Evolutionary conservation across 2,113 vertebrate species (phyloP), one percentile per base, ranked within the genome.

Genomic region (Alexandromys fortis): DNA sequence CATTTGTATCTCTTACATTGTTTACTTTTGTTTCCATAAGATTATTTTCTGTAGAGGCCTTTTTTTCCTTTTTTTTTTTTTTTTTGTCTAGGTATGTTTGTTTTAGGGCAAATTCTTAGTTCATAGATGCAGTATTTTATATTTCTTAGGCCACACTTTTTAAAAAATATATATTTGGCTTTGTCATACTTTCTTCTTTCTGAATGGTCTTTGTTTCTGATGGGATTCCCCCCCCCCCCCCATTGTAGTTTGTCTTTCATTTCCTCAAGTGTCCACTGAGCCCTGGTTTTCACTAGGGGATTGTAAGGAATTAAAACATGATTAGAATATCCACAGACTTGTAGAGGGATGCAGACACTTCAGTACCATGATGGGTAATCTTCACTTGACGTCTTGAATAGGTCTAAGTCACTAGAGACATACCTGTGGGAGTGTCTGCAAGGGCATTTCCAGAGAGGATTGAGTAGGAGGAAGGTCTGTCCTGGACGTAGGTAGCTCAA

Each of bases 101-200:
- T 61, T n/a, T 81, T 33, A 95, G n/a, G 87, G 28, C 52, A 55
- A 35, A 45, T 85, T 90, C 52, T 90, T 90, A 88, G 85, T 90
- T 95, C 30, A 67, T 22, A 81, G 7, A 33, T 72, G 28, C 19
- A 47, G 1, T 55, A 42, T 88, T 91, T 79, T 14, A 45, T 92
- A 77, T 93, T 92, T 91, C 52, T 92, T 65, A 76, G 61, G 14
- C 30, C 24, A 58, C 58, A 3, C 5, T 7, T 52, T 86, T 30
- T 7, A 47, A 47, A 47, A 47, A 47, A 47, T 85, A 42, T 78
- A 1, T 24, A 55, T 79, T 24, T 73, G 5, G 30, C n/a, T 92
- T 86, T 73, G n/a, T 24, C 42, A 61, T 72, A 13, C 67, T 73
- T 94, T 77, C 22, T 67, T 52, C 35, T 30, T 75, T 49, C 42